Evolutionary conservation across 2,797 vertebrate species (phyloP).

Genomic region (Mus spretus): DNA sequence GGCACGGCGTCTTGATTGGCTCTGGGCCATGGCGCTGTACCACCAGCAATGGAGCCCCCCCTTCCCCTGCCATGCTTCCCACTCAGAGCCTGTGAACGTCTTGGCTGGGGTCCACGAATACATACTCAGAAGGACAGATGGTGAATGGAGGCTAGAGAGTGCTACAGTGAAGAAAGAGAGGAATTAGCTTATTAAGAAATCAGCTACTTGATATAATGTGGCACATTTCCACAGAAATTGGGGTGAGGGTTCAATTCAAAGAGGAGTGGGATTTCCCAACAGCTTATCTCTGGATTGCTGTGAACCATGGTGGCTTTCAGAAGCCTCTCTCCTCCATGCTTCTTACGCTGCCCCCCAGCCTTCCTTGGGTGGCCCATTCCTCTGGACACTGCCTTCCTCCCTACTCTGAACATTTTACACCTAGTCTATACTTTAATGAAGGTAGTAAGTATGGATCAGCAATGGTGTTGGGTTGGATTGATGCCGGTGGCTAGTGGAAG

Average conservation of each 20-base stretch:
- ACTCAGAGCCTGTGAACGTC: slow-evolving; percentile 40
- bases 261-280: slow-evolving; percentile 69
- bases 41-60: neutral
- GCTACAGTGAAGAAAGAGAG: slow-evolving; percentile 29
- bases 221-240: slow-evolving; percentile 63
- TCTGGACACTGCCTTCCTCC: neutral
- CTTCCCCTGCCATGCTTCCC: neutral
- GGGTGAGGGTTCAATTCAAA: slow-evolving; percentile 12
- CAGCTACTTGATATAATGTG: slow-evolving; percentile 70
- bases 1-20: neutral
- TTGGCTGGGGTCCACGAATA: slow-evolving; percentile 66
- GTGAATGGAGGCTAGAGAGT: slow-evolving; percentile 53
- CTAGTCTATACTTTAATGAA: neutral
- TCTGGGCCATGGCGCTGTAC: neutral
- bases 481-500: neutral
- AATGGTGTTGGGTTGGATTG: neutral
- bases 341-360: neutral
- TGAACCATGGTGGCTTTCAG: neutral
- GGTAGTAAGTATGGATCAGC: rapidly evolving
- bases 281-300: slow-evolving; percentile 8
- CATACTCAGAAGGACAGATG: slow-evolving; percentile 72
- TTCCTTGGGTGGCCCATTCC: neutral
- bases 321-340: neutral
- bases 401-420: neutral
- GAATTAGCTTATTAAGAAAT: slow-evolving; percentile 81